A percentile compares a stretch with the other conserved stretches of the same genome.
Evolutionary conservation across 2,797 vertebrate genomes (phyloP).

Genomic region (Naso thynnoides): DNA sequence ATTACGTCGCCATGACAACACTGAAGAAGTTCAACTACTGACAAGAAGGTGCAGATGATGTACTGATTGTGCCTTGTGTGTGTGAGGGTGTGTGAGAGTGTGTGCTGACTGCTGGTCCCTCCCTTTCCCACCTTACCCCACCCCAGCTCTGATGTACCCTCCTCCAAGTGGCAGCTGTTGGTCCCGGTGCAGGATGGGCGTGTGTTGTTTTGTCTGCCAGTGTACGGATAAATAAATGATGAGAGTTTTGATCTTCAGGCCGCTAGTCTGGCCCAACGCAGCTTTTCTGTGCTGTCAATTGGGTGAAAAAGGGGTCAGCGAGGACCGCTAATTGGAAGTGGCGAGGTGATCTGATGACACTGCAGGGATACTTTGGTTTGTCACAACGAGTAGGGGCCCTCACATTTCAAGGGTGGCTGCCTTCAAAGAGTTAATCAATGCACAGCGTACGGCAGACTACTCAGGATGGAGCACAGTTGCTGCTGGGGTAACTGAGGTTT

Average conservation of each 20-base stretch:
- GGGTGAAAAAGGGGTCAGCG: constrained; percentile 40
- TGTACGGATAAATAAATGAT: constrained; percentile 75
- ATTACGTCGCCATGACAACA: constrained; percentile 76
- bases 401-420: constrained; percentile 74
- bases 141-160: constrained; percentile 17
- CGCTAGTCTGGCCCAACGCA: constrained; percentile 17
- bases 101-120: background rate
- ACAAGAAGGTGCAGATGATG: constrained; percentile 58
- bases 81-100: background rate
- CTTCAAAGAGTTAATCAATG: constrained; percentile 76
- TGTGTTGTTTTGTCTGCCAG: constrained; percentile 57
- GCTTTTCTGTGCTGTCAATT: constrained; percentile 44
- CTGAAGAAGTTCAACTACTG: constrained; percentile 71
- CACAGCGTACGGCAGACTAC: constrained; percentile 62
- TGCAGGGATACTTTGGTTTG: constrained; percentile 79
- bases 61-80: constrained; percentile 35
- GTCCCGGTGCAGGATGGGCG: constrained; percentile 38
- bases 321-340: constrained; percentile 79
- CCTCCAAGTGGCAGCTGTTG: constrained; percentile 46
- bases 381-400: constrained; percentile 76
- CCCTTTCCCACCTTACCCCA: constrained; percentile 14
- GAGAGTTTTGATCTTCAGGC: constrained; percentile 43
- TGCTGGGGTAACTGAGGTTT: constrained; percentile 52
- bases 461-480: constrained; percentile 57
- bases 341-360: constrained; percentile 82